Base-by-base conservation (phyloP, 2,797 vertebrate species). In the Clarias pachynema region DNA sequence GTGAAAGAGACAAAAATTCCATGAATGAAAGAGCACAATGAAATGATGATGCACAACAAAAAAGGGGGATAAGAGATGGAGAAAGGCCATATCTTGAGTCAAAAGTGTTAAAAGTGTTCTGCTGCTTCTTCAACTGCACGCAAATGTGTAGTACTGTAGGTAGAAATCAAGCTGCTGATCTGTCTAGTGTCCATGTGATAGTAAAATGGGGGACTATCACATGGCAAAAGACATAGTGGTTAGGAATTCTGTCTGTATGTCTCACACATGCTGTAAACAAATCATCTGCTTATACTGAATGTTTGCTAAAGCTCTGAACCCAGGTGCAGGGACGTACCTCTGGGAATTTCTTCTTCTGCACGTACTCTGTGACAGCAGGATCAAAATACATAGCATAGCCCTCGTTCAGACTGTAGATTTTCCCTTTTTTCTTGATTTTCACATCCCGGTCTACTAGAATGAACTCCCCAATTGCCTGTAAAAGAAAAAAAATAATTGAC, bases 321-420 rank as follows among this genome's bases (percentile, higher is more conserved):
- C 26, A 77, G 29, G 22, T 37, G 29, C 29, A 78, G 31, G 29
- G 20, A 29, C 22, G 86, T 94, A 99, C 98, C 93, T 95, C 91
- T 56, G 98, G 98, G 72, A 93, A 97, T 92, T 99, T 99, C 92
- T 99, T 99, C 92, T 94, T 98, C 85, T 97, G 94, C n/a, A 99
- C 66, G 57, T 99, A 99, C 81, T 99, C 97, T 0, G 95, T 95
- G 83, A 98, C 86, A 4, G 96, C 96, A 34, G 97, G 95, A 88
- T 98, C 96, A 44, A 99, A 99, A 72, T 98, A 96, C 84, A 96
- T 95, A 18, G 97, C 96, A 4, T 99, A 99, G 82, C 98, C 98
- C 80, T 99, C 98, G 60, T 99, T 99, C 72, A 99, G 91, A 92
- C 98, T 99, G 95, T 98, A 99, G 91, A 98, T 98, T 79, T 95